These are phyloP conservation scores for Limnephilus rhombicus DNA, from an alignment of 2,888 invertebrate genomes.

Conservation along the genomic window DNA sequence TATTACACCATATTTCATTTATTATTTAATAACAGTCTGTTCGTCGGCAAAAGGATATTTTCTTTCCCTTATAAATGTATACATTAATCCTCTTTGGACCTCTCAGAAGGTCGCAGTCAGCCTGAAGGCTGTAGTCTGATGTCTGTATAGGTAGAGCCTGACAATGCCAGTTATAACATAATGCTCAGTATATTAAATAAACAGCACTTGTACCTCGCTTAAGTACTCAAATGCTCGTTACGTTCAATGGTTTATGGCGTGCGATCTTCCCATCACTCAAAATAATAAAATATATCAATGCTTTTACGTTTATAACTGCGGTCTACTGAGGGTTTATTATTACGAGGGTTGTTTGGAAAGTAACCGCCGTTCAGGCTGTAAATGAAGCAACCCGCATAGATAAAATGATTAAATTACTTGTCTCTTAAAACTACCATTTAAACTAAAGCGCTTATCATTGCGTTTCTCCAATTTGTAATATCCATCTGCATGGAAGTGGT, in stretches of 20 bases:
- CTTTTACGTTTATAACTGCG: background rate
- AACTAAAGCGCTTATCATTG: too few relatives aligned
- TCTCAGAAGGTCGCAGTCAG: constrained; percentile 5
- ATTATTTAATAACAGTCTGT: constrained; percentile 43
- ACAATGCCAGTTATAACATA: constrained; percentile 4
- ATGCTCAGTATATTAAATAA: constrained; percentile 34
- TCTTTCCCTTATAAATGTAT: constrained; percentile 44
- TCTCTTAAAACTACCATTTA: background rate
- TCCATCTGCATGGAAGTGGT: too few relatives aligned
- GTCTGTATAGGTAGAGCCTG: background rate
- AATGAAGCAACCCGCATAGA: too few relatives aligned
- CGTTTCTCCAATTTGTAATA: too few relatives aligned
- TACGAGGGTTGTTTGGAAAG: background rate
- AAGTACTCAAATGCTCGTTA: constrained; percentile 22
- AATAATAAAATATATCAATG: background rate
- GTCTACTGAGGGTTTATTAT: background rate
- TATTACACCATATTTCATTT: constrained; percentile 49
- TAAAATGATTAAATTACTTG: background rate
- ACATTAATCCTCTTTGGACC: constrained; percentile 48
- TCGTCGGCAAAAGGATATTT: constrained; percentile 36
- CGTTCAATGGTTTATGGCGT: background rate
- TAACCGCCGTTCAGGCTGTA: too few relatives aligned
- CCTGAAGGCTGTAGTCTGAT: background rate
- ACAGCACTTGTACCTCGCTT: constrained; percentile 8
- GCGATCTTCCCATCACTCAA: background rate